phyloP scores from a whole-genome alignment of 2,888 invertebrate genomes.

The Acheta domesticus region DNA sequence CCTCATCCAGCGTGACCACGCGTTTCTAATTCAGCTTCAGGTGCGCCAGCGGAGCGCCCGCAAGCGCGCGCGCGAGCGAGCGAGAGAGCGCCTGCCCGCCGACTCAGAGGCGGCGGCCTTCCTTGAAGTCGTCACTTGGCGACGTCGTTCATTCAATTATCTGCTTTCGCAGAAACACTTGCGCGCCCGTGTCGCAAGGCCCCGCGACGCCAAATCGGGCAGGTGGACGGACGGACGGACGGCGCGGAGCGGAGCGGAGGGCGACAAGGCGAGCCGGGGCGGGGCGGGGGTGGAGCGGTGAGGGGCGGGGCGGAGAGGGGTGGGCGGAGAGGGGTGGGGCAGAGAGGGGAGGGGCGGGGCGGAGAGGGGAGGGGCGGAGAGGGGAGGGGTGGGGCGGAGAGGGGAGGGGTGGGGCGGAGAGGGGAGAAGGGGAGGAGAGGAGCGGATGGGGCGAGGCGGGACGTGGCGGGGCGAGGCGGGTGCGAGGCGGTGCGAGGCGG shows the following conservation, averaged over 20 bases:
- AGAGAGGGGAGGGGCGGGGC: neutral
- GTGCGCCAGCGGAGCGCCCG: neutral
- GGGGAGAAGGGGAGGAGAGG: neutral
- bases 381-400: neutral
- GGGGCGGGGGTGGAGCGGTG: neutral
- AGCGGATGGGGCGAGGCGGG: neutral
- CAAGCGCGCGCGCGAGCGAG: no score
- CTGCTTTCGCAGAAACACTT: conserved; percentile 18
- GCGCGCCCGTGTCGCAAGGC: neutral
- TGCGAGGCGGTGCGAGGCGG: no score
- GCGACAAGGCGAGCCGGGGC: neutral
- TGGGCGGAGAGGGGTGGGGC: neutral
- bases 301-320: no score
- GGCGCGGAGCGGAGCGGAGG: neutral
- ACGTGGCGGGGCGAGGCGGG: neutral
- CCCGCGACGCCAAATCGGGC: neutral
- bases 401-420: neutral
- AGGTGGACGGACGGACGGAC: neutral
- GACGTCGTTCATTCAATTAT: conserved; percentile 18
- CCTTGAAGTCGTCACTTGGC: conserved; percentile 18
- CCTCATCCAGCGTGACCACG: neutral
- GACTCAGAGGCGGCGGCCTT: neutral
- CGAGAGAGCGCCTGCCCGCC: neutral
- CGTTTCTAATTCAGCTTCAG: conserved; percentile 18
- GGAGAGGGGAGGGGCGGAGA: neutral